phyloP scores from a whole-genome alignment of 2,888 invertebrate species.

The Andricus quercusramuli region DNA sequence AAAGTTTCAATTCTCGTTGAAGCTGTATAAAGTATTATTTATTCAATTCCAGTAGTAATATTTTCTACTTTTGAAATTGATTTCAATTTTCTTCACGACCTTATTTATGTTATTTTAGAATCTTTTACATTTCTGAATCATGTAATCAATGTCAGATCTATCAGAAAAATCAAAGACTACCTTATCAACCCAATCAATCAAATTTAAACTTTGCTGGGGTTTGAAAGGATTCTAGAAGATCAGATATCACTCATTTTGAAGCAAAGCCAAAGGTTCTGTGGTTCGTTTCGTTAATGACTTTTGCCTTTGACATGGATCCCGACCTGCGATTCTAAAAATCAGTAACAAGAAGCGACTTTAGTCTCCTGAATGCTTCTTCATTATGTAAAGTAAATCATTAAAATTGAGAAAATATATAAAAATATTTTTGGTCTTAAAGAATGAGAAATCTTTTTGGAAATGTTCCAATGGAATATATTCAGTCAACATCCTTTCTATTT shows the following conservation, averaged over 20 bases:
- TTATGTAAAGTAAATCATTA: not conserved
- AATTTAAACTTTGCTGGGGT: not conserved
- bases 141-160: not conserved
- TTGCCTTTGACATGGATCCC: conserved; percentile 2
- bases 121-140: not conserved
- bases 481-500: too few relatives aligned
- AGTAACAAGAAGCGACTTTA: not conserved
- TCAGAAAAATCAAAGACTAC: not conserved
- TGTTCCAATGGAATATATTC: too few relatives aligned
- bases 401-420: not conserved
- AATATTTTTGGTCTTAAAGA: too few relatives aligned
- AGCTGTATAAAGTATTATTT: too few relatives aligned
- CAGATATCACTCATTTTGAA: conserved; percentile 10
- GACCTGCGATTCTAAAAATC: not conserved
- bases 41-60: too few relatives aligned
- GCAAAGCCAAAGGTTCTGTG: conserved; percentile 9
- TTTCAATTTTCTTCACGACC: too few relatives aligned
- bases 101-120: not conserved
- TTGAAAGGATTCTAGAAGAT: conserved; percentile 14
- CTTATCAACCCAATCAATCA: conserved; percentile 11
- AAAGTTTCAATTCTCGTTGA: too few relatives aligned
- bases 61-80: too few relatives aligned
- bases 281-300: conserved; percentile 29
- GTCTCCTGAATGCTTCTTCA: not conserved
- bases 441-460: too few relatives aligned